phyloP scores from a whole-genome alignment of 2,113 vertebrate species.

The Edolisoma coerulescens region DNA sequence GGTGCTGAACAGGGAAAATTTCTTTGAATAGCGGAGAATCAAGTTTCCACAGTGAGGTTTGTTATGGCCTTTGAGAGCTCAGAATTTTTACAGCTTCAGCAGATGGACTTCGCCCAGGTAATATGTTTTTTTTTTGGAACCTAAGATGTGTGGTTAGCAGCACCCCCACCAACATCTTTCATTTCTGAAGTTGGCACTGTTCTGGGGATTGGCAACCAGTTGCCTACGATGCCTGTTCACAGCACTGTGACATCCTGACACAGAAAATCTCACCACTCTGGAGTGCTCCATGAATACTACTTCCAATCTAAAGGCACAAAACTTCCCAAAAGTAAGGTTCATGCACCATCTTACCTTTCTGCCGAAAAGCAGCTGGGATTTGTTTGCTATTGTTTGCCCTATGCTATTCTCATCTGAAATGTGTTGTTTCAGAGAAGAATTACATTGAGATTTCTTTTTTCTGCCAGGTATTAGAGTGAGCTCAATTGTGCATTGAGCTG shows the following conservation, averaged over 20 bases:
- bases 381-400: not conserved
- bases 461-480: not conserved
- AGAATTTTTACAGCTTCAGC: constrained; percentile 64
- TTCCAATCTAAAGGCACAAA: not conserved
- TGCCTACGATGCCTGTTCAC: not conserved
- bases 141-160: constrained; percentile 55
- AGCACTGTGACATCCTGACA: constrained; percentile 29
- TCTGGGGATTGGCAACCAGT: constrained; percentile 29
- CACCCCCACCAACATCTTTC: constrained; percentile 55
- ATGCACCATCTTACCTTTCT: not conserved
- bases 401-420: not conserved
- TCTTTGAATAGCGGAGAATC: constrained; percentile 39
- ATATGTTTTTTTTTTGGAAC: constrained; percentile 58
- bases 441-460: not conserved
- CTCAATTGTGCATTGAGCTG: not conserved
- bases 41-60: constrained; percentile 61
- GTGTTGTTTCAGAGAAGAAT: not conserved
- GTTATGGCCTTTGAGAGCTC: constrained; percentile 43
- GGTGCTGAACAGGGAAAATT: constrained; percentile 33
- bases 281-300: not conserved
- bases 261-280: constrained; percentile 25
- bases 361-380: not conserved
- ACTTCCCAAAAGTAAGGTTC: not conserved
- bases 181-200: constrained; percentile 48
- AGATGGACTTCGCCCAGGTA: constrained; percentile 65